These are phyloP conservation scores for Eclectus roratus DNA, from an alignment of 2,113 vertebrate genomes.

Conservation along the genomic window DNA sequence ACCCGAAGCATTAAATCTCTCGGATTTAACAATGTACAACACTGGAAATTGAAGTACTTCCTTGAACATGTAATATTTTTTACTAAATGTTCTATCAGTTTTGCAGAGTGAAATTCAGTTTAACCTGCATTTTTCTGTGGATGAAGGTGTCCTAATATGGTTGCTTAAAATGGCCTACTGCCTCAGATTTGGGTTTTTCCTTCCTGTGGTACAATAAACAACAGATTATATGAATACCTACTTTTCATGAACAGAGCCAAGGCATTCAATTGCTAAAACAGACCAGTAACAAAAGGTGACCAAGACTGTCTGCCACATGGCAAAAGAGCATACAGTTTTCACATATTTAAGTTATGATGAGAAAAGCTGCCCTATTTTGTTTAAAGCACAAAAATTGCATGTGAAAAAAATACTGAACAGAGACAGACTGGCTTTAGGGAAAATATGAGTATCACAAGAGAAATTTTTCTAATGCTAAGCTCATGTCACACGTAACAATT, in stretches of 20 bases:
- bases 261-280: background rate
- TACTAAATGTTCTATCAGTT: background rate
- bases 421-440: background rate
- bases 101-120: background rate
- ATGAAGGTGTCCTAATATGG: background rate
- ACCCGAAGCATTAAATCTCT: background rate
- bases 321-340: background rate
- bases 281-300: background rate
- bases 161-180: background rate
- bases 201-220: background rate
- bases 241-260: background rate
- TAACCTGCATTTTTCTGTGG: background rate
- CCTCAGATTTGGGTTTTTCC: background rate
- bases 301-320: background rate
- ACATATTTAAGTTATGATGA: background rate
- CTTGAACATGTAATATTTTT: background rate
- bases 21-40: background rate
- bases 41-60: background rate
- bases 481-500: background rate
- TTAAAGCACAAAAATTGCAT: background rate
- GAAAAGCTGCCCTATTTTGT: background rate
- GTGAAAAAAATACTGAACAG: background rate
- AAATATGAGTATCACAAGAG: background rate
- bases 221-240: background rate
- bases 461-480: background rate